A percentile compares a stretch with the other conserved stretches of the same genome.
Conservation (phyloP, 2,797 vertebrate genomes). For the Catostomus latipinnis region DNA sequence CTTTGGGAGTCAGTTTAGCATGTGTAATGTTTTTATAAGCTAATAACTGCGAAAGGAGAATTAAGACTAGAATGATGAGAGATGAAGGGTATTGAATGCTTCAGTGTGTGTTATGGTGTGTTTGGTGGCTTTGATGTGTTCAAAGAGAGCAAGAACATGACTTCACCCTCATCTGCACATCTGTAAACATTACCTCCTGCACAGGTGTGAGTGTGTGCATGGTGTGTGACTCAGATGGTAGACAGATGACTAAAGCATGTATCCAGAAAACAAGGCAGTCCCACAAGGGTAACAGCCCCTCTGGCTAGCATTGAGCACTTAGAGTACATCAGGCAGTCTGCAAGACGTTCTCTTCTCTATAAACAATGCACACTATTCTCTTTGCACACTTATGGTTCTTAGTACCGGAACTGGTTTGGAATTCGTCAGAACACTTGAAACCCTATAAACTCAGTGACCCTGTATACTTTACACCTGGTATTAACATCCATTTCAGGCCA, state of each 20-base stretch:
- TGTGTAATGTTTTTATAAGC: slow-evolving; percentile 46
- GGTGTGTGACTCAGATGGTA: slow-evolving; percentile 35
- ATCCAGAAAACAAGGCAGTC: not conserved
- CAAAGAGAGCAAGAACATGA: slow-evolving; percentile 38
- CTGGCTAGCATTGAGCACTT: not conserved
- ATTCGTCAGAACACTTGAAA: not conserved
- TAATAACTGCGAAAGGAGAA: not conserved
- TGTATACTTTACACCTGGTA: not conserved
- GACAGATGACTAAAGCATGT: slow-evolving; percentile 16
- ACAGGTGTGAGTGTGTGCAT: slow-evolving; percentile 17
- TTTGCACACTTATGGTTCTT: not conserved
- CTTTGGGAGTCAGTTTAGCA: slow-evolving; percentile 31
- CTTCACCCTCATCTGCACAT: slow-evolving; percentile 40
- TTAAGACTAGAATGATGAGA: slow-evolving; percentile 1
- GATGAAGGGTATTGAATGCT: not conserved
- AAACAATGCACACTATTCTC: not conserved
- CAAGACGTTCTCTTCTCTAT: not conserved
- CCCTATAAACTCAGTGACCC: slow-evolving; percentile 9
- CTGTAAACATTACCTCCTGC: slow-evolving; percentile 47
- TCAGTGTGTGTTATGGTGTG: not conserved
- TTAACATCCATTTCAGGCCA: no score
- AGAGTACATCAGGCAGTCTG: not conserved
- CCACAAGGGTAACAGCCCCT: not conserved
- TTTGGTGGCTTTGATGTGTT: slow-evolving; percentile 30
- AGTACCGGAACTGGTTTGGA: slow-evolving; percentile 6